A percentile compares a stretch with the other conserved stretches of the same genome.
Evolutionary conservation across 2,113 vertebrate genomes (phyloP).

Genomic region (Empidonax alnorum): DNA sequence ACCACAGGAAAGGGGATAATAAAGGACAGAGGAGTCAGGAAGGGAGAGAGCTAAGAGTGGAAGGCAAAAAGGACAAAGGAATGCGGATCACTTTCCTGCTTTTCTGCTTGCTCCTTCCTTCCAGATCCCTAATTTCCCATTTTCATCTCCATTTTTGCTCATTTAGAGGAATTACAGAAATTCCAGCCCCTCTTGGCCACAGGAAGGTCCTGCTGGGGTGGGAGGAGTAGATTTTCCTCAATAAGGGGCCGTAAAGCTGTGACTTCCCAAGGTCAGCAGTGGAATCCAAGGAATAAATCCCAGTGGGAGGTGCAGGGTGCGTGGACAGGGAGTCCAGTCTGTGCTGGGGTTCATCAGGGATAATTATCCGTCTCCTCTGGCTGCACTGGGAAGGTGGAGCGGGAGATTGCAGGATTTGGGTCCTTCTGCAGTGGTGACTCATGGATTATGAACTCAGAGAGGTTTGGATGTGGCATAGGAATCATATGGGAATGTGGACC

Average conservation of each 20-base stretch:
- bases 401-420: fast-evolving
- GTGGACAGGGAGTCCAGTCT: fast-evolving
- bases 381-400: not conserved
- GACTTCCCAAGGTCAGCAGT: not conserved
- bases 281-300: not conserved
- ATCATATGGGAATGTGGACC: fast-evolving
- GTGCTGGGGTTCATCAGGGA: fast-evolving
- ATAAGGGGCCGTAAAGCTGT: not conserved
- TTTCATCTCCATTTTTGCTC: fast-evolving
- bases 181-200: not conserved
- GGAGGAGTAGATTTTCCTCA: not conserved
- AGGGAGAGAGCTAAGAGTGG: not conserved
- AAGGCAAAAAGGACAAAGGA: not conserved
- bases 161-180: not conserved
- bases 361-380: fast-evolving
- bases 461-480: fast-evolving
- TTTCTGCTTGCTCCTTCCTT: not conserved
- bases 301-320: not conserved
- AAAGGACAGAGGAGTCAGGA: slow-evolving; percentile 23
- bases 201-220: not conserved
- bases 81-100: not conserved
- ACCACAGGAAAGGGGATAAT: not conserved
- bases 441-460: fast-evolving
- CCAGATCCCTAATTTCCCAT: not conserved
- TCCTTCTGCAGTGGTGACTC: not conserved